A percentile compares a stretch with the other conserved stretches of the same genome.
phyloP scores from a whole-genome alignment of 2,113 vertebrate species.

The Rhinopomastus cyanomelas region DNA sequence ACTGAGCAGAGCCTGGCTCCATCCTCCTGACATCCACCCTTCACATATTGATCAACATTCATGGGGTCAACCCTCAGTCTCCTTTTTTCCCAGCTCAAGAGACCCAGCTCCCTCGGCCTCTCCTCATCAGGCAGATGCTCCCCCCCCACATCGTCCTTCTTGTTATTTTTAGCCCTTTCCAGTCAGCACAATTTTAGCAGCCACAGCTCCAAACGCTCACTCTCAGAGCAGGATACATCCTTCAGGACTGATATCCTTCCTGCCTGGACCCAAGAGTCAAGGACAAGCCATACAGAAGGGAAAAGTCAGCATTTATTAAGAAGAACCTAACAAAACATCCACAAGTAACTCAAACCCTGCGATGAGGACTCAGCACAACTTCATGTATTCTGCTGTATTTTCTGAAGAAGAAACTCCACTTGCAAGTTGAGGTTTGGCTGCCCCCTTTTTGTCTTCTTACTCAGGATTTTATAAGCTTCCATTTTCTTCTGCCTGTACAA shows the following conservation, averaged over 20 bases:
- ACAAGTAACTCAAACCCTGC: background rate
- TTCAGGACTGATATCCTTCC: background rate
- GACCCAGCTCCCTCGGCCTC: too few species aligned
- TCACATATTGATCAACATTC: too few species aligned
- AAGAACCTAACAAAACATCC: constrained; percentile 3
- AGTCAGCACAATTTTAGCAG: background rate
- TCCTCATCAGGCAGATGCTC: too few species aligned
- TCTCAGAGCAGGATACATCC: background rate
- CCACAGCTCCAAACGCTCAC: background rate
- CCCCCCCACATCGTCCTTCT: too few species aligned
- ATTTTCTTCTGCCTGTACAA: constrained; percentile 90
- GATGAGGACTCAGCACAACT: background rate
- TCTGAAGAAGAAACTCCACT: constrained; percentile 93
- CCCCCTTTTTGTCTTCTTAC: constrained; percentile 93
- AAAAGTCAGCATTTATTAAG: background rate
- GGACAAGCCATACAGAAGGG: background rate
- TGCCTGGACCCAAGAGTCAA: background rate
- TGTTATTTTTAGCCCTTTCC: background rate
- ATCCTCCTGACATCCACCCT: too few species aligned
- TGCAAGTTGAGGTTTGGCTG: constrained; percentile 97
- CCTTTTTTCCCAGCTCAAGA: too few species aligned
- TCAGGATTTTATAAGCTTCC: constrained; percentile 86
- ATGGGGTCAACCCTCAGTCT: too few species aligned
- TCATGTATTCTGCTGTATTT: constrained; percentile 83
- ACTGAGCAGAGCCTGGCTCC: too few species aligned